Evolutionary conservation across 2,113 vertebrate genomes (phyloP), one percentile per base, ranked within the genome.

Genomic region (Petrocephalus microphthalmus): DNA sequence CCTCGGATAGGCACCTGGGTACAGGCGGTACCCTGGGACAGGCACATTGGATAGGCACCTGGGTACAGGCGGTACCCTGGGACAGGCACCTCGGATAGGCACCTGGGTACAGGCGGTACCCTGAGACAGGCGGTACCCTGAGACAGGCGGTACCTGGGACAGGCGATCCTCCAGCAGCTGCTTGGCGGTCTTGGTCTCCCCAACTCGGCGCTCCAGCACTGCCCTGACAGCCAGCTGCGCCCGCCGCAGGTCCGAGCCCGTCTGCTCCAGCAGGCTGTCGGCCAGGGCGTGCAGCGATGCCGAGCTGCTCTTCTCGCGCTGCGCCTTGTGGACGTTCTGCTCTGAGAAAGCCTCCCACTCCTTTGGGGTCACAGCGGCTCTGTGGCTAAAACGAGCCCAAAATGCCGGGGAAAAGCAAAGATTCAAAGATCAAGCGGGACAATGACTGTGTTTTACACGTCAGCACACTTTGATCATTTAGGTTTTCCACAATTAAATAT

Each of bases 311-410:
- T 94, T 94, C 94, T 99, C 96, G 83, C 94, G 95, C 92, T 97
- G 96, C 0, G 97, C 97, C 88, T 96, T 98, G 89, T 93, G 89
- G 57, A 98, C 92, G 1, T 97, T 98, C 42, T 91, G 2, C 13
- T 95, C 95, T 78, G 97, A 97, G 92, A 97, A 96, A 87, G 93
- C 94, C 88, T 93, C 88, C 98, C 98, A 99, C 89, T 97, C 96
- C 45, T 94, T 91, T 1, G 94, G 95, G 51, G 94, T 96, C 91
- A 98, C 93, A 0, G 94, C 91, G 42, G 94, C 94, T n/a, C 95
- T 95, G 89, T 52, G 54, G 29, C 25, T 17, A 17, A 45, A 83
- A 60, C 11, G 81, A 51, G 6, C n/a, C 37, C 42, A 33, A 33
- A 78, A 78, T 78, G 29, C 29, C 67, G 15, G 25, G 29, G n/a